phyloP scores from a whole-genome alignment of 2,888 invertebrate genomes.

The Morpho achilles region DNA sequence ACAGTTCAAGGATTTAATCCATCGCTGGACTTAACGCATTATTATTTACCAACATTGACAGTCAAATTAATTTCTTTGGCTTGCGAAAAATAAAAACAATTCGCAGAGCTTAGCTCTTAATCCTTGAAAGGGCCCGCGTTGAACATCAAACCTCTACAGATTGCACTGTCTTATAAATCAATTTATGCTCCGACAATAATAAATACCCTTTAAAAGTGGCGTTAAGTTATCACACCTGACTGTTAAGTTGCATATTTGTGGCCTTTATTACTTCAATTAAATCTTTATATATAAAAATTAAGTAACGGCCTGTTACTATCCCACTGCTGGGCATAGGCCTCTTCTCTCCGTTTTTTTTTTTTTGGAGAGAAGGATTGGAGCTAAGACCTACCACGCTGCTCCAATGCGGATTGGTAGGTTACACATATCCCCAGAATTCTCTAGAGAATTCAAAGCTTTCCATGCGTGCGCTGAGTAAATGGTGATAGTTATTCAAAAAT shows the following conservation, averaged over 20 bases:
- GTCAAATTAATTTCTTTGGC: slow-evolving; percentile 13
- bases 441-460: too few species aligned
- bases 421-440: too few species aligned
- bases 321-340: too few species aligned
- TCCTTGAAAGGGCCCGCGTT: slow-evolving; percentile 19
- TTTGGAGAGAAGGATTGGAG: too few species aligned
- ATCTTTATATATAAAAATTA: too few species aligned
- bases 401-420: too few species aligned
- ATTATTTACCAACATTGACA: slow-evolving; percentile 13
- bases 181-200: slow-evolving; percentile 14
- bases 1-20: neutral
- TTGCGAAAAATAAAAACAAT: slow-evolving; percentile 18
- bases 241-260: neutral
- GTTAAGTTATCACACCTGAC: neutral
- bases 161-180: slow-evolving; percentile 21
- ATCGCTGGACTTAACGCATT: neutral
- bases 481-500: too few species aligned
- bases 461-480: too few species aligned
- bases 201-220: slow-evolving; percentile 3
- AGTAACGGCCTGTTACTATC: too few species aligned
- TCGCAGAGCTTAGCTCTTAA: slow-evolving; percentile 7
- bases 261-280: too few species aligned
- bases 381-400: too few species aligned
- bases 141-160: neutral
- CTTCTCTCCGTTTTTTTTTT: too few species aligned